Percentiles rank a stretch among this genome's conserved stretches.
phyloP scores from a whole-genome alignment of 2,113 vertebrate species.

The pig (Sus scrofa) region DNA sequence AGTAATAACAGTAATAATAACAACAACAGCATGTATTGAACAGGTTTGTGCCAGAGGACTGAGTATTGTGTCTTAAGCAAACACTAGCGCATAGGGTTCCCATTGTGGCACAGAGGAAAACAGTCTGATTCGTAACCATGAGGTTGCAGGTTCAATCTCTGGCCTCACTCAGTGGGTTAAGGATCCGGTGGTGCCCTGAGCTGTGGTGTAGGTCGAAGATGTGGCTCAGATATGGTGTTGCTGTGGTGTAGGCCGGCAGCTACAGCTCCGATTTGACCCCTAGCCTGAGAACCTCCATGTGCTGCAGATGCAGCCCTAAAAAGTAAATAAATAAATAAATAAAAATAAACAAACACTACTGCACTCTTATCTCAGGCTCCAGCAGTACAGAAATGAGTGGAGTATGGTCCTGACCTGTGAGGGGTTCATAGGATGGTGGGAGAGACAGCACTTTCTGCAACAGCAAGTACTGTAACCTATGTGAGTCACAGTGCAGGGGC shows the following conservation, averaged over 20 bases:
- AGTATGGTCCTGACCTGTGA: not conserved
- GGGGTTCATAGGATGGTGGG: not conserved
- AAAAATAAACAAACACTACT: not conserved
- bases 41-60: not conserved
- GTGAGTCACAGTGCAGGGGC: fast-evolving
- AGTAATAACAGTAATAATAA: not conserved
- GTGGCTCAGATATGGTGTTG: no score
- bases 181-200: no score
- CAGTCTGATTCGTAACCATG: no score
- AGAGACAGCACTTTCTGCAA: not conserved
- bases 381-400: not conserved
- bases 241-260: no score
- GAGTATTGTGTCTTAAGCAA: not conserved
- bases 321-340: no score
- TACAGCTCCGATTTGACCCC: no score
- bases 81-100: not conserved
- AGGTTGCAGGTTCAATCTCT: no score
- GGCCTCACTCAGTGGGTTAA: no score
- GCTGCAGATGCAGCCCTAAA: no score
- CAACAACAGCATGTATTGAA: not conserved
- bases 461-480: fast-evolving
- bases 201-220: no score
- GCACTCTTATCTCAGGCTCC: not conserved
- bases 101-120: no score
- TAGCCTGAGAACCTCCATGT: no score